These are phyloP conservation scores for Eupithecia exiguata DNA, from an alignment of 2,888 invertebrate genomes.

Conservation along the genomic window DNA sequence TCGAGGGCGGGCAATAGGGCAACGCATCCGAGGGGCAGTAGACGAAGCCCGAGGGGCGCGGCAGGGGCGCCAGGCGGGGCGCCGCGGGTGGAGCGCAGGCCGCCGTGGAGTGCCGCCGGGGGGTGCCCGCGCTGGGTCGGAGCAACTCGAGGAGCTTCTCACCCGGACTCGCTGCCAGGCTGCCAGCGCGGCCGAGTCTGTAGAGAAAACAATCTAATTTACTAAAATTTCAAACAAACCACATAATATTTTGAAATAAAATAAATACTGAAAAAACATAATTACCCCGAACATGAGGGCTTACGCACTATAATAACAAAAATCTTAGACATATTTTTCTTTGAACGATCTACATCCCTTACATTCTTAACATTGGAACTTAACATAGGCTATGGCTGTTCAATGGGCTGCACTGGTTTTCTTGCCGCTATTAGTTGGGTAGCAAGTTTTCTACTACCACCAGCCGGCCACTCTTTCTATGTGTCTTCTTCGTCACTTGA, in stretches of 20 bases:
- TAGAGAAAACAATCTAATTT: not conserved
- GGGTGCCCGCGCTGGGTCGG: slow-evolving; percentile 73
- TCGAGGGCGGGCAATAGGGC: slow-evolving; percentile 79
- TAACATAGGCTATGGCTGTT: too few relatives aligned
- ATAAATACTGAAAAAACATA: too few relatives aligned
- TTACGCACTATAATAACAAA: too few relatives aligned
- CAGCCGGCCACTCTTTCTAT: too few relatives aligned
- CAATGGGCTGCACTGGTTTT: too few relatives aligned
- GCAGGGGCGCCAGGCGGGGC: slow-evolving; percentile 52
- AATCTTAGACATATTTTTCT: not conserved
- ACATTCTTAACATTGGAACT: not conserved
- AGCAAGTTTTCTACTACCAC: too few relatives aligned
- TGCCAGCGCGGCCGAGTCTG: slow-evolving; percentile 79
- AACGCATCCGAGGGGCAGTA: slow-evolving; percentile 81
- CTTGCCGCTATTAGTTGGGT: too few relatives aligned
- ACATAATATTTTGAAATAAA: too few relatives aligned
- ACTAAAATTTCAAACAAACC: not conserved
- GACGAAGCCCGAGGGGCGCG: slow-evolving; percentile 69
- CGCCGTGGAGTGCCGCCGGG: slow-evolving; percentile 78
- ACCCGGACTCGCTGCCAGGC: slow-evolving; percentile 79
- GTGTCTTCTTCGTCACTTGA: too few relatives aligned
- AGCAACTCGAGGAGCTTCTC: slow-evolving; percentile 82
- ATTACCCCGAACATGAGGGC: too few relatives aligned
- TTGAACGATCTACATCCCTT: too few relatives aligned
- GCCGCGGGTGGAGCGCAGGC: slow-evolving; percentile 66